Base-by-base conservation (phyloP, 2,888 invertebrate species). In the Latheticus oryzae region DNA sequence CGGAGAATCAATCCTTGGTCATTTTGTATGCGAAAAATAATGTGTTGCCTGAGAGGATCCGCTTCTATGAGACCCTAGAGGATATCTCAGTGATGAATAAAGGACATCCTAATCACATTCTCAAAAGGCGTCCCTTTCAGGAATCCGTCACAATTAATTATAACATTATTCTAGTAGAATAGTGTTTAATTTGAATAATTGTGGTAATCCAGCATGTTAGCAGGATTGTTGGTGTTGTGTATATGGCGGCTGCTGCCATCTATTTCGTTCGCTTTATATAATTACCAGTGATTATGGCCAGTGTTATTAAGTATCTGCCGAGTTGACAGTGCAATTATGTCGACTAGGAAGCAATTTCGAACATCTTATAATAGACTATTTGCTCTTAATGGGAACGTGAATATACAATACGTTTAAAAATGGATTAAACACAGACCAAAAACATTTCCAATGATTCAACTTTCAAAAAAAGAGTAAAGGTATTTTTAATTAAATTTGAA, bases 301-400 rank as follows among this genome's bases (percentile, higher is more conserved):
- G 60, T 58, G 55, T 54, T 62, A 64, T 64, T 62, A 64, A 53
- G 61, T 61, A 64, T 61, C 63, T 59, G 50, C 51, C 32, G 47
- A 50, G 66, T 65, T 66, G 68, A 67, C 65, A 65, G 63, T 62
- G 58, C 60, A 67, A 68, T 68, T 67, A 66, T 61, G 62, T 61
- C 62, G 47, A 67, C 68, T 59, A 67, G 66, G 65, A 67, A 68
- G 66, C 63, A 65, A 67, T 68, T 67, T 60, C 50, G 54, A 57
- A 57, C 42, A 40, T 60, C 61, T 66, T 60, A 62, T 64, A 59
- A 65, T 61, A 56, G 61, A 56, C 52, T 45, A 57, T 47, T 40
- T 52, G 58, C 48, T 54, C 52, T 52, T 48, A 60, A 61, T 61
- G 28, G 17, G 52, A 30, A 52, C 40, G 37, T 23, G 50, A 26